Evolutionary conservation across 1,140 invertebrate species (phyloP), one percentile per base, ranked within the genome.

Genomic region (Nasonia longicornis): DNA sequence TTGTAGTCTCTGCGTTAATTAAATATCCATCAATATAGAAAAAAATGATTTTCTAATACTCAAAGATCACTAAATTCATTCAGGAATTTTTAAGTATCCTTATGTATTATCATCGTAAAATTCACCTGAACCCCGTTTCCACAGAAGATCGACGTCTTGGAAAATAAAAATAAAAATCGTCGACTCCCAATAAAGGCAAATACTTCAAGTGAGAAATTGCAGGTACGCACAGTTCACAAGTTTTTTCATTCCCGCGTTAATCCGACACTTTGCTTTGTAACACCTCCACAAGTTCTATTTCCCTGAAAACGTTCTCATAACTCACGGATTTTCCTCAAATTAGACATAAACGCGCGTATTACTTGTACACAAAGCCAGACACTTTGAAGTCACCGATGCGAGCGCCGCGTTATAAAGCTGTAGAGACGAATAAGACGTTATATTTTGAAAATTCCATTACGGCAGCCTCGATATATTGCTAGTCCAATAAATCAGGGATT

Each of bases 301-400:
- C 64, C 22, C 8, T 29, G 11, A 29, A 67, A 67, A 29, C 6
- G 0, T n/a, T n/a, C 26, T 31, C 64, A n/a, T 67, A 75, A 75
- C 14, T 22, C 26, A 75, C 16, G 0, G 12, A 63, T 14, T 75
- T 75, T 64, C 29, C 31, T 35, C 26, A 67, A 67, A 67, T 58
- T 58, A 58, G 52, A 58, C 52, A 58, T 58, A 58, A 58, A 58
- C 20, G 20, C 1, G 1, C 16, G 45, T 12, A 48, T 7, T 58
- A 29, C 29, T 14, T 1, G 14, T 26, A 67, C n/a, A 67, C 31
- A 77, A 77, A 31, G 35, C 29, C 20, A 10, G 69, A 42, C 16
- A 77, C 22, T 77, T 77, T 67, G 42, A 77, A 77, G 2, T 77
- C 58, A 52, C 42, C 64, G 45, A 69, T 48, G 29, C 26, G 31